Base-by-base conservation (phyloP, 92 coral and sea anemone genomes). In the Phymanthus crucifer region DNA sequence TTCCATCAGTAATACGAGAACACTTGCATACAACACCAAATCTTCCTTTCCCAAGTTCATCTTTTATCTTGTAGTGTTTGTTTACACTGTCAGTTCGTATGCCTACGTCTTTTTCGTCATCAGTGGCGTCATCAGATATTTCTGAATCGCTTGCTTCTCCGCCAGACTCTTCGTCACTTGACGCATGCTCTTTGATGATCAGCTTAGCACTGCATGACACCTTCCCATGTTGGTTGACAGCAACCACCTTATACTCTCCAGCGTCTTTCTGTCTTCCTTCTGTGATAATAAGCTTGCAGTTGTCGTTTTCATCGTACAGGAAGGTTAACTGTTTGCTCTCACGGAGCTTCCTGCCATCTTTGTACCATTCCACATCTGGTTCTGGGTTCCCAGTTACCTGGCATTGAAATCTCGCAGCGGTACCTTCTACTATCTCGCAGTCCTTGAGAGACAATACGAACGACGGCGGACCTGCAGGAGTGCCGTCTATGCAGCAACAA, bases 1-100 rank as follows among this genome's bases (percentile, higher is more conserved):
- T 87, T 4, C 99, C 98, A n/a, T 88, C 92, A 37, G 78, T 89
- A 68, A 88, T 96, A 50, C 94, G 89, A 1, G 89, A 78, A 75
- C 99, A 96, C 80, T 90, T 96, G 84, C 90, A 93, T 29, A 96
- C 99, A 46, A 96, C 97, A 48, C 99, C 99, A 72, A 96, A 96
- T 82, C 97, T 80, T 57, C 99, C 99, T 71, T 94, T 94, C 33
- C 99, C 99, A 33, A 96, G 88, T 58, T 96, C 99, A 19, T 96
- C 99, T 71, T 91, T 84, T 43, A 96, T 89, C 2, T 95, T 89
- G 90, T 93, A 96, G 46, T 85, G 78, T 36, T 87, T 90, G 16
- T 91, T 92, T 32, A 92, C 90, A 75, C 85, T 87, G 23, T 89
- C 93, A 38, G 83, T 85, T 80, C 84, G 86, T 33, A 94, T 80